phyloP scores from a whole-genome alignment of 2,797 vertebrate genomes.

The Bovichtus diacanthus region DNA sequence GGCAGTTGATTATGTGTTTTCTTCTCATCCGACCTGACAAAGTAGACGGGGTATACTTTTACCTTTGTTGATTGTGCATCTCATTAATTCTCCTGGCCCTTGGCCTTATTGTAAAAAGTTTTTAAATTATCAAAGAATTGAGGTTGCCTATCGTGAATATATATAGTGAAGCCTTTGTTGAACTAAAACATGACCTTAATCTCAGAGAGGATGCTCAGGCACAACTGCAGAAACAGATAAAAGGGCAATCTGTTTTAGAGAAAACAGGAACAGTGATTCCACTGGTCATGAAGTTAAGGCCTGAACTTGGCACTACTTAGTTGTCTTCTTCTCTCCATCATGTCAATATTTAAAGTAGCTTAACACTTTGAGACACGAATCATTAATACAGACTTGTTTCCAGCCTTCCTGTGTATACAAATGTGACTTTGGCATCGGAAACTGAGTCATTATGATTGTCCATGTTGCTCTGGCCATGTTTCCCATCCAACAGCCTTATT shows the following conservation, averaged over 20 bases:
- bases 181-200: constrained; percentile 43
- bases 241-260: constrained; percentile 39
- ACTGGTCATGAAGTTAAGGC: background rate
- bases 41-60: constrained; percentile 7
- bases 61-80: constrained; percentile 11
- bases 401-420: constrained; percentile 37
- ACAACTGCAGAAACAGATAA: constrained; percentile 44
- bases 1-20: constrained; percentile 33
- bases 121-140: constrained; percentile 34
- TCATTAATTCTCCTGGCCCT: background rate
- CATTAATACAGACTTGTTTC: constrained; percentile 6
- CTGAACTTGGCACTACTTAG: constrained; percentile 1
- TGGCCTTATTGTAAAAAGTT: constrained; percentile 20
- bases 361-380: constrained; percentile 4
- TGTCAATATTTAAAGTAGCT: constrained; percentile 19
- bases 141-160: constrained; percentile 20
- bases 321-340: background rate
- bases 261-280: constrained; percentile 41
- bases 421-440: constrained; percentile 9
- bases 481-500: constrained; percentile 38
- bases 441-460: constrained; percentile 50
- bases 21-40: constrained; percentile 11
- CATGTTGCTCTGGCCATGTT: constrained; percentile 41
- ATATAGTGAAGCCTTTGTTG: constrained; percentile 42
- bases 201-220: constrained; percentile 28